Percentiles rank a stretch among this genome's conserved stretches.
Evolutionary conservation across 64 coral and sea anemone species (phyloP).

Genomic region (Montipora cactus): DNA sequence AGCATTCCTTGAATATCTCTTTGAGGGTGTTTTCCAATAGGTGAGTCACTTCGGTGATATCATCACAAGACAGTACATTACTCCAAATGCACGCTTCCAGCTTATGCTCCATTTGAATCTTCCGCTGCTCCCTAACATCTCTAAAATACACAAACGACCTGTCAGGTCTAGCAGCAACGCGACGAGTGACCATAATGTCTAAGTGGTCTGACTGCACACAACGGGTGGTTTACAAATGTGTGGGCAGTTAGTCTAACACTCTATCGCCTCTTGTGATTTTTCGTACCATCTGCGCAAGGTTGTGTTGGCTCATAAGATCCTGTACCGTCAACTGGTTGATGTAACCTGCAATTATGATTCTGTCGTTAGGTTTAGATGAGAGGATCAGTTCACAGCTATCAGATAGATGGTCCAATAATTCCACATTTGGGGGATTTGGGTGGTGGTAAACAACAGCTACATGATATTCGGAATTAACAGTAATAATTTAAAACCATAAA

Average conservation of each 20-base stretch:
- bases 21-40: constrained; percentile 5
- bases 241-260: constrained; percentile 64
- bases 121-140: constrained; percentile 65
- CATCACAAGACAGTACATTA: constrained; percentile 22
- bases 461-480: constrained; percentile 50
- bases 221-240: constrained; percentile 55
- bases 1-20: constrained; percentile 66
- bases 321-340: constrained; percentile 39
- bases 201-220: constrained; percentile 73
- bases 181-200: constrained; percentile 38
- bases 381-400: constrained; percentile 68
- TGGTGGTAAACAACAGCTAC: constrained; percentile 70
- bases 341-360: constrained; percentile 57
- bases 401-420: constrained; percentile 63
- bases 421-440: constrained; percentile 40
- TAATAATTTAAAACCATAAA: constrained; percentile 64
- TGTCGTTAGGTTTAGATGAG: constrained; percentile 41
- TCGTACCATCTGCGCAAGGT: constrained; percentile 51
- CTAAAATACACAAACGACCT: constrained; percentile 62
- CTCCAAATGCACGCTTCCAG: constrained; percentile 52
- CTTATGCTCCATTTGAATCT: constrained; percentile 58
- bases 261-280: constrained; percentile 48
- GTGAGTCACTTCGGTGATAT: constrained; percentile 18
- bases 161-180: constrained; percentile 43
- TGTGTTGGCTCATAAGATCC: constrained; percentile 58